phyloP scores from a whole-genome alignment of 2,888 invertebrate genomes.

The Rhimphoctona megacephalus region DNA sequence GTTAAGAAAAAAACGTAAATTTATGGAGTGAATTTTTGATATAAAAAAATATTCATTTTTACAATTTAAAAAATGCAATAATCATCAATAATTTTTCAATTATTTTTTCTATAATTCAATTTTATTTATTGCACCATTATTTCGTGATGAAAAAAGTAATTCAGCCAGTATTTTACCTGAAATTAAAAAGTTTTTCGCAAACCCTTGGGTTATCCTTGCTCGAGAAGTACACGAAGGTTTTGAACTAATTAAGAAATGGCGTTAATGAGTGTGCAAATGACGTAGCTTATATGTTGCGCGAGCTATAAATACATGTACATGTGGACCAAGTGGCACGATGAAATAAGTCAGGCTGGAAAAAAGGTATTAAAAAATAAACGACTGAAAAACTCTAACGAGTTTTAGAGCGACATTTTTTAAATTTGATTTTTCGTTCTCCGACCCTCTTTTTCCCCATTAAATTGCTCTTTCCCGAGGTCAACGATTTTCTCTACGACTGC shows the following conservation, averaged over 20 bases:
- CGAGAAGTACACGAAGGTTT: constrained; percentile 64
- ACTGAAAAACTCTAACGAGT: constrained; percentile 45
- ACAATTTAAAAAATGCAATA: no score
- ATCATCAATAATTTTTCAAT: no score
- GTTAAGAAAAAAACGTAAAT: no score
- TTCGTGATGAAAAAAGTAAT: no score
- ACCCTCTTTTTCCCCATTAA: constrained; percentile 17
- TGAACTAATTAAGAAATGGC: constrained; percentile 77
- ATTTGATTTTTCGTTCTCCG: constrained; percentile 50
- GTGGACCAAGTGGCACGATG: constrained; percentile 18
- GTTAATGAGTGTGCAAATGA: constrained; percentile 73
- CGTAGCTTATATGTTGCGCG: constrained; percentile 6
- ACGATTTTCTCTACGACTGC: constrained; percentile 9
- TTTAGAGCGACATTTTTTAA: constrained; percentile 46
- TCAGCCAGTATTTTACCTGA: not conserved
- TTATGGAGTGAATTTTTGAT: no score
- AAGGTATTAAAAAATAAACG: constrained; percentile 19
- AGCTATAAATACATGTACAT: constrained; percentile 12
- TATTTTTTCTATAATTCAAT: no score
- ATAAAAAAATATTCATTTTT: no score
- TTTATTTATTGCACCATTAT: no score
- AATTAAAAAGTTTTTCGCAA: not conserved
- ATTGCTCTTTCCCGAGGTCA: not conserved
- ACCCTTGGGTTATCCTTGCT: not conserved
- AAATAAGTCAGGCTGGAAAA: constrained; percentile 54